These are phyloP conservation scores for Nebria salina DNA, from an alignment of 2,888 invertebrate genomes.

Conservation along the genomic window DNA sequence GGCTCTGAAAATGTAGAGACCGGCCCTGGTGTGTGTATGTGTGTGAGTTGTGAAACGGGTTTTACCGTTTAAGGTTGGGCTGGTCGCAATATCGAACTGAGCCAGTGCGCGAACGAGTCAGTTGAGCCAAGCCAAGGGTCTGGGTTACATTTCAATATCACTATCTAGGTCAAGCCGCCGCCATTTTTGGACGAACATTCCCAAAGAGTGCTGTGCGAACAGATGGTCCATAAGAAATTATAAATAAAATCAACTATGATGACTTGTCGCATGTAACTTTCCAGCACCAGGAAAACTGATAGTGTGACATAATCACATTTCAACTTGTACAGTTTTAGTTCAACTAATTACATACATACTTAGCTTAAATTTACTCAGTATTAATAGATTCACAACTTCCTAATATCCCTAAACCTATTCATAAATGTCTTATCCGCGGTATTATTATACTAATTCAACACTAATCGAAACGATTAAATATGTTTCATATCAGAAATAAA, in stretches of 20 bases:
- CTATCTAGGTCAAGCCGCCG: slow-evolving; percentile 43
- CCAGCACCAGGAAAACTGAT: not conserved
- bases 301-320: not conserved
- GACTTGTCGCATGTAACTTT: not conserved
- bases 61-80: slow-evolving; percentile 43
- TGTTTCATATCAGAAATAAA: too few species aligned
- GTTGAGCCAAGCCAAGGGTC: slow-evolving; percentile 30
- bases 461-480: too few species aligned
- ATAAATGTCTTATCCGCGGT: too few species aligned
- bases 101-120: not conserved
- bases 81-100: slow-evolving; percentile 11
- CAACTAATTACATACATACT: not conserved
- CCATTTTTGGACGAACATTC: slow-evolving; percentile 28
- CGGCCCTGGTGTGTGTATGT: not conserved
- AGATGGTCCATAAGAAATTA: slow-evolving; percentile 6
- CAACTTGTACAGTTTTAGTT: not conserved
- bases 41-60: slow-evolving; percentile 26
- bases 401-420: too few species aligned
- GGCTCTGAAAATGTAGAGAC: too few species aligned
- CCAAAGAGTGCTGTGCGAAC: slow-evolving; percentile 4
- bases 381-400: too few species aligned
- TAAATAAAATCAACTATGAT: slow-evolving; percentile 13
- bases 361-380: not conserved
- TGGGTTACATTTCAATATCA: slow-evolving; percentile 47
- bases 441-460: too few species aligned